Evolutionary conservation across 2,888 invertebrate species (phyloP).

Genomic region (Campaea margaritaria): DNA sequence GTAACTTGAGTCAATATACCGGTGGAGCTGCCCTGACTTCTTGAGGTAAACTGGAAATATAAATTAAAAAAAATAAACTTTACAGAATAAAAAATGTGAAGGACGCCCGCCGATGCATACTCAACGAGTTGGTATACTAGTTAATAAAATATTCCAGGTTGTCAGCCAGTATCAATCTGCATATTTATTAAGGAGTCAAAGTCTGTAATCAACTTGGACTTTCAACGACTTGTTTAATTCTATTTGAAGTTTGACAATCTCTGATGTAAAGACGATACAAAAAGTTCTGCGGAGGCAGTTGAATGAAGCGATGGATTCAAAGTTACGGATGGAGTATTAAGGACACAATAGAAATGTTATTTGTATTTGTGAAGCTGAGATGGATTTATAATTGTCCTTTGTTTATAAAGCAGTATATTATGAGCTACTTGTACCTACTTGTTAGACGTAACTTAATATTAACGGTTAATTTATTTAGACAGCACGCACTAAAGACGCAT

Average conservation of each 20-base stretch:
- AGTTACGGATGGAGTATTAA: neutral
- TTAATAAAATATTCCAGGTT: slow-evolving; percentile 38
- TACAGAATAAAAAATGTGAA: slow-evolving; percentile 7
- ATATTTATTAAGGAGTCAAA: slow-evolving; percentile 52
- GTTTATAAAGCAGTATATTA: too few relatives aligned
- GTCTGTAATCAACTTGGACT: slow-evolving; percentile 47
- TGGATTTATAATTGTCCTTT: too few relatives aligned
- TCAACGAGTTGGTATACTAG: slow-evolving; percentile 17
- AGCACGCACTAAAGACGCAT: too few relatives aligned
- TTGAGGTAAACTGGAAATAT: neutral
- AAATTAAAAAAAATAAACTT: neutral
- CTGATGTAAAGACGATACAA: slow-evolving; percentile 32
- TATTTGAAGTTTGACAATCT: slow-evolving; percentile 48
- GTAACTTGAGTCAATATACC: too few relatives aligned
- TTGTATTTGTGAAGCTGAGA: too few relatives aligned
- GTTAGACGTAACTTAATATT: too few relatives aligned
- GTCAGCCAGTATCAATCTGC: slow-evolving; percentile 49
- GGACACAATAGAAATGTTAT: too few relatives aligned
- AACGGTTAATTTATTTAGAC: too few relatives aligned
- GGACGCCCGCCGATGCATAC: slow-evolving; percentile 24
- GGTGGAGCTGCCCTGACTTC: neutral
- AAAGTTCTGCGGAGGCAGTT: slow-evolving; percentile 22
- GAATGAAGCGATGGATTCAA: slow-evolving; percentile 22
- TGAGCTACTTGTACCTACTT: too few relatives aligned
- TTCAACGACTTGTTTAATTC: slow-evolving; percentile 40